A percentile compares a stretch with the other conserved stretches of the same genome.
phyloP scores from a whole-genome alignment of 2,888 invertebrate species.

The Eupithecia vulgata region DNA sequence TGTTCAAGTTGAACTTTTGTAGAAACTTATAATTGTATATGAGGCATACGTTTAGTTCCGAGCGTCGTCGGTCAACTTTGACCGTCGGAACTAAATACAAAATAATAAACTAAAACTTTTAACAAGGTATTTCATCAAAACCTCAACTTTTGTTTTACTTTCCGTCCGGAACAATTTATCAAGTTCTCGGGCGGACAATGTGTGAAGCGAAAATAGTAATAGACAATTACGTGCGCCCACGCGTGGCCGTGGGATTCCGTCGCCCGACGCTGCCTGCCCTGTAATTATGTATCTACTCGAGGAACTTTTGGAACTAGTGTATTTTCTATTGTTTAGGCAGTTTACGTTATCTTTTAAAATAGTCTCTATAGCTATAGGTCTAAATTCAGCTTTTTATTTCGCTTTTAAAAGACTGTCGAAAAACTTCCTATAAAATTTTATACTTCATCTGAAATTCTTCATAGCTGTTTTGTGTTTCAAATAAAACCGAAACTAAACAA shows the following conservation, averaged over 20 bases:
- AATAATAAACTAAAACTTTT: not conserved
- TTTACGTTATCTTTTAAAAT: not conserved
- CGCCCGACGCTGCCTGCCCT: constrained; percentile 23
- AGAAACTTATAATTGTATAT: not conserved
- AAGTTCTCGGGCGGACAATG: constrained; percentile 22
- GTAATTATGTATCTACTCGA: constrained; percentile 31
- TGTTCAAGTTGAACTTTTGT: not conserved
- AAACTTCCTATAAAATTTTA: too few species aligned
- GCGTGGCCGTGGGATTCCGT: constrained; percentile 32
- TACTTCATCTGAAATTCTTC: too few species aligned
- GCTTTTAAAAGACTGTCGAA: too few species aligned
- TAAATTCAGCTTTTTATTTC: too few species aligned
- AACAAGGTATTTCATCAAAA: constrained; percentile 18
- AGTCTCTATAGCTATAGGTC: too few species aligned
- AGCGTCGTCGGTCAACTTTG: too few species aligned
- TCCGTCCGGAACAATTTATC: constrained; percentile 27
- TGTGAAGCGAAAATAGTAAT: constrained; percentile 35
- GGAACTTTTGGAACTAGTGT: constrained; percentile 27
- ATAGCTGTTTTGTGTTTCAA: too few species aligned
- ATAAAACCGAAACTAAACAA: too few species aligned
- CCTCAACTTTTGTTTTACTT: constrained; percentile 29
- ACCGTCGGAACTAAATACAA: not conserved
- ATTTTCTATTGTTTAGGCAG: not conserved
- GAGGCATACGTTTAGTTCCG: too few species aligned
- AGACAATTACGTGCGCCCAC: constrained; percentile 38